phyloP scores from a whole-genome alignment of 2,797 vertebrate genomes.

The Spinus olivaceus region DNA sequence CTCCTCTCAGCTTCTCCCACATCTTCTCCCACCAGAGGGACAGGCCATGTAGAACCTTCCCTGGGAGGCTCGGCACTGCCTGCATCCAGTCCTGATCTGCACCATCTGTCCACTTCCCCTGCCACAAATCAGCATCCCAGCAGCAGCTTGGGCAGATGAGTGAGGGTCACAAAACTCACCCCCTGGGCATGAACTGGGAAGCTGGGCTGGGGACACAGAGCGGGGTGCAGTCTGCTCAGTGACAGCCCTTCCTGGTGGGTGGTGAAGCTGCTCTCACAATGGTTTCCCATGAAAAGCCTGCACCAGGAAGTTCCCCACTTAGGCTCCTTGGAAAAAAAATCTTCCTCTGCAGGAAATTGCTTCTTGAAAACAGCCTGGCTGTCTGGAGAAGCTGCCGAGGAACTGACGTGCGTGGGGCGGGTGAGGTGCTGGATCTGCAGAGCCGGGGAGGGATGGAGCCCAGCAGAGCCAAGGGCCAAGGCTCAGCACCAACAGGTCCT shows the following conservation, averaged over 20 bases:
- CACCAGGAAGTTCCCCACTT: background rate
- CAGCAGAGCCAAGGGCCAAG: background rate
- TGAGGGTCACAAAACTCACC: background rate
- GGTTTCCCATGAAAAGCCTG: background rate
- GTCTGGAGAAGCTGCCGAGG: background rate
- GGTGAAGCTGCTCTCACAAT: background rate
- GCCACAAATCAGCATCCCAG: background rate
- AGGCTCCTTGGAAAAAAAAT: background rate
- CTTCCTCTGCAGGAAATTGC: constrained; percentile 37
- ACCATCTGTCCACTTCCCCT: rapidly evolving
- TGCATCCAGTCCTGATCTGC: background rate
- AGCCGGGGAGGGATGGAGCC: rapidly evolving
- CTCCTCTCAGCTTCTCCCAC: background rate
- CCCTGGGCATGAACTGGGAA: rapidly evolving
- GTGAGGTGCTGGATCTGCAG: background rate
- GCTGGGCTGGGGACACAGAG: background rate
- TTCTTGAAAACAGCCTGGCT: background rate
- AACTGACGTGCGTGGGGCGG: background rate
- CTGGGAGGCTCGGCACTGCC: background rate
- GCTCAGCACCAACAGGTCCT: background rate
- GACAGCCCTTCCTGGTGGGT: background rate
- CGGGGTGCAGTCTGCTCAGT: background rate
- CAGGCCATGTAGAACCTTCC: background rate
- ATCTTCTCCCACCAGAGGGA: background rate
- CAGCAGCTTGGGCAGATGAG: background rate